Base-by-base conservation (phyloP, 2,797 vertebrate genomes). In the Protosalanx chinensis region DNA sequence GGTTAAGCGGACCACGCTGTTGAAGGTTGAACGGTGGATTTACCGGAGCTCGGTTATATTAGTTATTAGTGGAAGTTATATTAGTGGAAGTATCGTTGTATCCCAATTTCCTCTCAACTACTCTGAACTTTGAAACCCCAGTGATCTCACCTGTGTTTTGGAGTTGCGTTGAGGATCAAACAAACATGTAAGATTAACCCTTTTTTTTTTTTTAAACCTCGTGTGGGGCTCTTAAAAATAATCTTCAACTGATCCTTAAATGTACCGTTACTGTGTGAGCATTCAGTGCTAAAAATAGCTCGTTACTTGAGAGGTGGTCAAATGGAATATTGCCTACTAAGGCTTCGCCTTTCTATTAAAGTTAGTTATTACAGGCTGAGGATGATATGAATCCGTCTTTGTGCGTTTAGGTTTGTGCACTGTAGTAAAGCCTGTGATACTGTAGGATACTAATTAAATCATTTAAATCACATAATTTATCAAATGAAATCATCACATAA, bases 121-220 rank as follows among this genome's bases (percentile, higher is more conserved):
- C 30, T 20, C 58, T 58, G 53, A 58, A 68, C 67, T 68, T 68
- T 58, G 67, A 68, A 41, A 58, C 58, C 30, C 30, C 41, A 46
- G 5, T 57, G 6, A 30, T 68, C 6, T 57, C 67, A 68, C 53
- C 67, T 59, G 18, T 32, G 51, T 4, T 1, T 20, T 20, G 16
- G 18, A 4, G 56, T 58, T 32, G 15, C 53, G 16, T n/a, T 68
- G n/a, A 68, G 53, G 53, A 20, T 23, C 51, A 15, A 15, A 12
- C 41, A 37, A 58, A 20, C 53, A 67, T 67, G 67, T 68, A 68
- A 68, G 67, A 68, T 58, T 27, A 35, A 13, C 35, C 3, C 30
- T 29, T 51, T 15, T 16, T 29, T 51, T 15, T 16, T 65, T 46
- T 27, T 27, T 65, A 23, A 5, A 46, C 41, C 41, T 46, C 41